Evolutionary conservation across 2,888 invertebrate genomes (phyloP).

Genomic region (Liopterus haemorrhoidalis): DNA sequence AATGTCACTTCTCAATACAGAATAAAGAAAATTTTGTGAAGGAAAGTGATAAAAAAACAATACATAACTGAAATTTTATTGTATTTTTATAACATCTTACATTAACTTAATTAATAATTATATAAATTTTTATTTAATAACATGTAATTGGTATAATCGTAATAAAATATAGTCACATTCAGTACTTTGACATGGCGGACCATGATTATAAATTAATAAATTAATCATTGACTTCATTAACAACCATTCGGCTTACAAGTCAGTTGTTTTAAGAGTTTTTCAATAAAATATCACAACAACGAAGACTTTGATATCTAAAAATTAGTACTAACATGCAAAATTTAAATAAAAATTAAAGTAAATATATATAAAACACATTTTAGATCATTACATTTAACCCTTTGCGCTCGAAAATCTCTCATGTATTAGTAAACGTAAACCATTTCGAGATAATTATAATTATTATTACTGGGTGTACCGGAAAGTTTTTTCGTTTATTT

Average conservation of each 20-base stretch:
- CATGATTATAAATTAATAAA: conserved; percentile 13
- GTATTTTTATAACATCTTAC: too few relatives aligned
- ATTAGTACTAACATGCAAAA: background rate
- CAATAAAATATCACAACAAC: background rate
- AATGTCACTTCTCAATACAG: too few relatives aligned
- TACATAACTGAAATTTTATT: too few relatives aligned
- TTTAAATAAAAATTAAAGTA: background rate
- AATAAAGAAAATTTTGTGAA: too few relatives aligned
- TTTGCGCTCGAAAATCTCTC: too few relatives aligned
- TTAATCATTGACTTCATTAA: conserved; percentile 12
- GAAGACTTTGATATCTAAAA: background rate
- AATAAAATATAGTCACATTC: conserved; percentile 22
- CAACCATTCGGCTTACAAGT: conserved; percentile 2
- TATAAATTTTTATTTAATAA: conserved; percentile 20
- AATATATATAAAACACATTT: background rate
- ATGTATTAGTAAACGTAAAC: too few relatives aligned
- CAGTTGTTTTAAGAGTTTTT: background rate
- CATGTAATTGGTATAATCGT: conserved; percentile 17
- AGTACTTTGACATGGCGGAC: conserved; percentile 18
- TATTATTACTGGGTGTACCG: too few relatives aligned
- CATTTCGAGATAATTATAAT: too few relatives aligned
- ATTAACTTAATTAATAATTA: too few relatives aligned
- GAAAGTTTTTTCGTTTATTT: too few relatives aligned
- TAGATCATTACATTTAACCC: background rate
- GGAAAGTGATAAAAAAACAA: too few relatives aligned